These are phyloP conservation scores for Neocloeon triangulifer DNA, from an alignment of 1,140 invertebrate genomes.

Conservation along the genomic window DNA sequence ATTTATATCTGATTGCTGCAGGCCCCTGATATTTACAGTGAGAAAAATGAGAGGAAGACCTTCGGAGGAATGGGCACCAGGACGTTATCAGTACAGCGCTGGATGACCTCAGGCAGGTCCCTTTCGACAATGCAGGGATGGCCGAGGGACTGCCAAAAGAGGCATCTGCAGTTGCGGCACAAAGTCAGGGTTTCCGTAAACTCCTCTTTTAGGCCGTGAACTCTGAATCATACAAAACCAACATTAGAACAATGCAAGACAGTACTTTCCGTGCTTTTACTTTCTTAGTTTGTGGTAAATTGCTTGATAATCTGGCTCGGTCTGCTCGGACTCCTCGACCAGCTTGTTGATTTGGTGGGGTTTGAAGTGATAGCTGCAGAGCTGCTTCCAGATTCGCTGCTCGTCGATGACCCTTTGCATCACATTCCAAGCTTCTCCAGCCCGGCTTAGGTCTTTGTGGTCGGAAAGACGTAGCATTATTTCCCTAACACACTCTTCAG, in stretches of 20 bases:
- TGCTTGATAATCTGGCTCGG: conserved; percentile 36
- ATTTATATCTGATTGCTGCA: conserved; percentile 1
- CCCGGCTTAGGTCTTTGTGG: conserved; percentile 64
- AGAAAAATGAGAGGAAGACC: conserved; percentile 78
- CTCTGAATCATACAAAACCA: conserved; percentile 26
- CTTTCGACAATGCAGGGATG: conserved; percentile 75
- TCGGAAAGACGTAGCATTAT: conserved; percentile 75
- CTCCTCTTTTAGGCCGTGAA: conserved; percentile 75
- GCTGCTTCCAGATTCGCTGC: conserved; percentile 73
- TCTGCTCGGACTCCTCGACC: conserved; percentile 8
- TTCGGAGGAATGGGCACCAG: conserved; percentile 68
- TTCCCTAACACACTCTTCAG: conserved; percentile 79
- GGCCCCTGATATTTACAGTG: conserved; percentile 53
- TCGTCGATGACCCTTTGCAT: conserved; percentile 56
- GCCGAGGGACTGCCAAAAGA: conserved; percentile 87
- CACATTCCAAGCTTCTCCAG: conserved; percentile 37
- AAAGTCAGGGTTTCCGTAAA: conserved; percentile 88
- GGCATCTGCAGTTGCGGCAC: conserved; percentile 82
- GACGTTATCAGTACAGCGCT: conserved; percentile 38
- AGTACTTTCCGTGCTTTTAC: too few species aligned
- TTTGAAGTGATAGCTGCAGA: conserved; percentile 82
- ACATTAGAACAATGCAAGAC: too few species aligned
- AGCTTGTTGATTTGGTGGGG: conserved; percentile 57
- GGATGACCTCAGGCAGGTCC: conserved; percentile 52
- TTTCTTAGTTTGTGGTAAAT: conserved; percentile 49